phyloP scores from a whole-genome alignment of 2,113 vertebrate species.

The Apeltes quadracus region DNA sequence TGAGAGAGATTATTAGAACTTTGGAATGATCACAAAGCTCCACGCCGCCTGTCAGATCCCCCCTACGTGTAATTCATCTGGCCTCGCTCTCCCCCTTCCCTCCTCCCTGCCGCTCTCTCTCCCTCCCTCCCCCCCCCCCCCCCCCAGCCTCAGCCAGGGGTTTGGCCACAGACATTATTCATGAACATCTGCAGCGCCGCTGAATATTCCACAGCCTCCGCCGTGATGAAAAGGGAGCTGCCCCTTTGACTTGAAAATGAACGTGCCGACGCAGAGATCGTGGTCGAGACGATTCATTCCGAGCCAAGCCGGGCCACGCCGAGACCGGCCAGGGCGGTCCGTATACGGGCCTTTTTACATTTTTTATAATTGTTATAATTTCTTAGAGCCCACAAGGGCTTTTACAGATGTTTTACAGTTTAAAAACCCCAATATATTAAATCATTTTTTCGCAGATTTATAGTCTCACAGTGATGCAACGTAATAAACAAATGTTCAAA shows the following conservation, averaged over 20 bases:
- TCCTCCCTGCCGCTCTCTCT: constrained; percentile 70
- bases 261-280: constrained; percentile 89
- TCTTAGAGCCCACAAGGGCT: not conserved
- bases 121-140: constrained; percentile 76
- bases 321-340: constrained; percentile 43
- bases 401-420: not conserved
- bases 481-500: not conserved
- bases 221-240: constrained; percentile 87
- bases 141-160: constrained; percentile 86
- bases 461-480: not conserved
- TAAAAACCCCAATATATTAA: not conserved
- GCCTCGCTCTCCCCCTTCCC: constrained; percentile 81
- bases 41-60: constrained; percentile 99
- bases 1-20: constrained; percentile 99
- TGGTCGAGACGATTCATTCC: constrained; percentile 61
- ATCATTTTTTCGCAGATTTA: not conserved
- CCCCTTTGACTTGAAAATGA: constrained; percentile 92
- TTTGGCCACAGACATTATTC: constrained; percentile 99
- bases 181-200: constrained; percentile 96
- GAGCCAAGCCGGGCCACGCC: constrained; percentile 64
- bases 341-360: constrained; percentile 16
- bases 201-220: constrained; percentile 88
- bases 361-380: not conserved
- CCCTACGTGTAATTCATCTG: constrained; percentile 99
- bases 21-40: constrained; percentile 99